A percentile compares a stretch with the other conserved stretches of the same genome.
phyloP scores from a whole-genome alignment of 2,888 invertebrate species.

The Drosophila borealis region DNA sequence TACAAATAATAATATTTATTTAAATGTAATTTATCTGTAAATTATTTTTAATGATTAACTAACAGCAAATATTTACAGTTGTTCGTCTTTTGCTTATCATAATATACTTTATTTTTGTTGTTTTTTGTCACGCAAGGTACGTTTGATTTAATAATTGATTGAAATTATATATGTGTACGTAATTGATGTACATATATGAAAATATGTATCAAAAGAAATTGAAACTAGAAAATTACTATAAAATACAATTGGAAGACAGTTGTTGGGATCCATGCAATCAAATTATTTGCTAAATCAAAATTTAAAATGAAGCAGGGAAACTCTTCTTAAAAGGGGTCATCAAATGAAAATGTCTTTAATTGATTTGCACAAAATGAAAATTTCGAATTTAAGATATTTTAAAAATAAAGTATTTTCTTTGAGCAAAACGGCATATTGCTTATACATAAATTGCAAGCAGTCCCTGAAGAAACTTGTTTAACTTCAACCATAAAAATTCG shows the following conservation, averaged over 20 bases:
- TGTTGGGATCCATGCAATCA: slow-evolving; percentile 71
- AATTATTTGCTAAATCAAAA: slow-evolving; percentile 36
- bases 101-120: slow-evolving; percentile 33
- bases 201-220: slow-evolving; percentile 46
- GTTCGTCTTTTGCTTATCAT: slow-evolving; percentile 39
- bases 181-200: slow-evolving; percentile 15
- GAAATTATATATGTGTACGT: slow-evolving; percentile 38
- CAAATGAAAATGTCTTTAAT: slow-evolving; percentile 1
- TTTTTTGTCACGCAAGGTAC: slow-evolving; percentile 76
- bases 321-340: neutral
- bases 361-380: neutral
- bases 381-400: neutral
- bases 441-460: slow-evolving; percentile 77
- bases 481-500: slow-evolving; percentile 70
- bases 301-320: neutral
- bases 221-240: slow-evolving; percentile 58
- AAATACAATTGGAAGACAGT: slow-evolving; percentile 79
- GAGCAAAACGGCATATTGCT: slow-evolving; percentile 78
- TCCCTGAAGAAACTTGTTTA: slow-evolving; percentile 75
- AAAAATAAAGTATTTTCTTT: slow-evolving; percentile 29
- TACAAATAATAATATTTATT: slow-evolving; percentile 64
- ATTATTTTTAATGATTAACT: slow-evolving; percentile 70
- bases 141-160: slow-evolving; percentile 67
- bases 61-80: slow-evolving; percentile 79
- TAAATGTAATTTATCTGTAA: slow-evolving; percentile 48